Evolutionary conservation across 1,140 invertebrate genomes (phyloP), one percentile per base, ranked within the genome.

Genomic region (Chelonus insularis): DNA sequence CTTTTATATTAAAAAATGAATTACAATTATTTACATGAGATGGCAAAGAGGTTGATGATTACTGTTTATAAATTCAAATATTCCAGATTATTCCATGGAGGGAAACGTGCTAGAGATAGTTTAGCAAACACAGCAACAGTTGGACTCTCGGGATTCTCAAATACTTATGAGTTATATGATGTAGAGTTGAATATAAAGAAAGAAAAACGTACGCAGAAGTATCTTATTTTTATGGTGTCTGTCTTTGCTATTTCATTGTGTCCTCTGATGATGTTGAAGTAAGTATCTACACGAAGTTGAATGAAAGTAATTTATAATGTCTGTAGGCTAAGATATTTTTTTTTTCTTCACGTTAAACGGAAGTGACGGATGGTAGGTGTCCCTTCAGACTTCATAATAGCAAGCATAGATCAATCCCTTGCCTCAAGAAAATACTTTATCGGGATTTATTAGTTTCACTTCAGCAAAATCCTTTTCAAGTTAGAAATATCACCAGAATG

Each of bases 201-300:
- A 43, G 89, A 91, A 72, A 87, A 86, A 66, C 78, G 86, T 16
- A 88, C 84, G 1, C 88, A 90, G 67, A 84, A 85, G 43, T 89
- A 89, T 70, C 80, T 90, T 6, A 84, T 87, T 6, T 77, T 83
- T 43, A 90, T 90, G 83, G 85, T 88, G 2, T 84, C 85, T 7
- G 69, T 85, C 9, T 89, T 88, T 66, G 87, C 86, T 18, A 81
- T 88, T 36, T 88, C 86, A 63, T 74, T 90, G 57, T 87, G 86
- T 66, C 89, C 89, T 1, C 70, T 90, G 34, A 88, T 89, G 82
- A 82, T 90, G 29, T 77, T 90, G 1, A 82, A 86, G 66, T 80
- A 79, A 64, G 78, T 63, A 20, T 45, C 29, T 16, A 16, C 25
- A 29, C 25, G 25, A 4, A 29, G 25, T 7, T 29, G 25, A 4